These are phyloP conservation scores for Acleris emargana DNA, from an alignment of 2,888 invertebrate genomes.

Conservation along the genomic window DNA sequence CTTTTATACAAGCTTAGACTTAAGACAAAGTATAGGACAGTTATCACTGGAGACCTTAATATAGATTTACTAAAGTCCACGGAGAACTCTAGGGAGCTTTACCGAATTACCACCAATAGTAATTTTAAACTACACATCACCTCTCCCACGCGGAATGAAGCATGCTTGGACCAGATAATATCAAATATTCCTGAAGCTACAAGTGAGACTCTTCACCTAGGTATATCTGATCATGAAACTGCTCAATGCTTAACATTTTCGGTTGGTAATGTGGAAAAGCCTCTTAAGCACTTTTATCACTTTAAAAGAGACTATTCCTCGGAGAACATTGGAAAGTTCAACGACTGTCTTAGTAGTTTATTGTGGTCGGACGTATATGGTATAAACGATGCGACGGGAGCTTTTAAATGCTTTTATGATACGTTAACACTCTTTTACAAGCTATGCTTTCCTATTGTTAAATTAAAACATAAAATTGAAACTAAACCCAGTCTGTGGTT, in stretches of 20 bases:
- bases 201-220: not conserved
- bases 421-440: not conserved
- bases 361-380: not conserved
- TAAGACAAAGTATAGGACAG: conserved; percentile 5
- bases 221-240: conserved; percentile 5
- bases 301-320: conserved; percentile 2
- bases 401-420: not conserved
- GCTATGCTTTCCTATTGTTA: not conserved
- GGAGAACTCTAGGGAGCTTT: conserved; percentile 2
- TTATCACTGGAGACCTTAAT: conserved; percentile 11
- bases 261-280: not conserved
- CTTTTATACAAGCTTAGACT: conserved; percentile 3
- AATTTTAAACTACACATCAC: conserved; percentile 3
- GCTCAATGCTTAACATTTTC: not conserved
- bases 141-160: not conserved
- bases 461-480: too few relatives aligned
- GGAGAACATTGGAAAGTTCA: not conserved
- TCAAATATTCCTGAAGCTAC: not conserved
- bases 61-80: conserved; percentile 6
- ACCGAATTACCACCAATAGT: conserved; percentile 2
- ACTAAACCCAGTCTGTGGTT: too few relatives aligned
- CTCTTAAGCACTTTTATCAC: not conserved
- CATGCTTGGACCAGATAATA: conserved; percentile 1
- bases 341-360: not conserved
- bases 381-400: not conserved